A percentile compares a stretch with the other conserved stretches of the same genome.
Evolutionary conservation across 2,888 invertebrate species (phyloP).

Genomic region (Trachelus troglodyta): DNA sequence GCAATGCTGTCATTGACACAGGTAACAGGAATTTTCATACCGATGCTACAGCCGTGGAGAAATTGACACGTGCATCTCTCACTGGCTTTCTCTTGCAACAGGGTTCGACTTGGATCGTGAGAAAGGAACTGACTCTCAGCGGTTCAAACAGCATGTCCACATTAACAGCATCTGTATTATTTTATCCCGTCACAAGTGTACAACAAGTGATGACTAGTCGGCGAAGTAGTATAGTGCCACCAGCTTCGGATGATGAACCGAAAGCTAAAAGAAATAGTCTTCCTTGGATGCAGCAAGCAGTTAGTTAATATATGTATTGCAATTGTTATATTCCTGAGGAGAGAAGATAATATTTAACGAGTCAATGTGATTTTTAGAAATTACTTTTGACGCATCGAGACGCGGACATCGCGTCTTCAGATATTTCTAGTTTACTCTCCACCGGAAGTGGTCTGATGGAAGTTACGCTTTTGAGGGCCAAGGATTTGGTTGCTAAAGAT

Average conservation of each 20-base stretch:
- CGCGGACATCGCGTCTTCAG: constrained; percentile 51
- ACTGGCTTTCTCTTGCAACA: constrained; percentile 24
- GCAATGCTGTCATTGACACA: constrained; percentile 65
- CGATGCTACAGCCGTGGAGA: background rate
- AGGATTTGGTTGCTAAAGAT: constrained; percentile 68
- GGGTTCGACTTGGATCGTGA: constrained; percentile 56
- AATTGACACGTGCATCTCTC: constrained; percentile 1
- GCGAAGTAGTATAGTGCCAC: constrained; percentile 48
- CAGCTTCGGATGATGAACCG: constrained; percentile 51
- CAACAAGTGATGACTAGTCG: constrained; percentile 51
- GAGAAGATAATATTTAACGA: background rate
- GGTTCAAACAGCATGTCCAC: constrained; percentile 55
- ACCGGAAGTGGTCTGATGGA: constrained; percentile 67
- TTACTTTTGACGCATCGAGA: constrained; percentile 57
- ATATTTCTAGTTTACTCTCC: constrained; percentile 60
- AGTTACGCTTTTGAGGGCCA: constrained; percentile 66
- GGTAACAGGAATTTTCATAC: constrained; percentile 49
- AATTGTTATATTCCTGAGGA: constrained; percentile 4
- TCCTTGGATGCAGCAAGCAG: constrained; percentile 65
- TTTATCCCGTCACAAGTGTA: constrained; percentile 65
- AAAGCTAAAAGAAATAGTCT: constrained; percentile 60
- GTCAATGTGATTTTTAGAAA: constrained; percentile 43
- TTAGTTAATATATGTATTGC: constrained; percentile 32
- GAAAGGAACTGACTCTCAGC: constrained; percentile 52
- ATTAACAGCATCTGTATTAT: constrained; percentile 67